These are phyloP conservation scores for Chloroceryle aenea DNA, from an alignment of 2,113 vertebrate species.

Conservation along the genomic window DNA sequence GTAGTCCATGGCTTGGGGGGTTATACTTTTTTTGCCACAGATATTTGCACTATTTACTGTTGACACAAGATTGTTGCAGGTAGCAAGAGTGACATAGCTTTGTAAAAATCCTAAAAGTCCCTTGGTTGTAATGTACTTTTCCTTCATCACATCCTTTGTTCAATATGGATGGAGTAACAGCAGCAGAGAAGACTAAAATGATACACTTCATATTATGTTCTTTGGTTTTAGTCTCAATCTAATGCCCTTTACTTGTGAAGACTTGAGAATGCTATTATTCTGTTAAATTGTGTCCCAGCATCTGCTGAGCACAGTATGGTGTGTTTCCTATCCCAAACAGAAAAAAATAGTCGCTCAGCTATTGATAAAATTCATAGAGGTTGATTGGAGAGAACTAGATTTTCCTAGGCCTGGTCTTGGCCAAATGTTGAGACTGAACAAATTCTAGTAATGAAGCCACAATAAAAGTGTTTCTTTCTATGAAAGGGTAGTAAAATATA, in stretches of 20 bases:
- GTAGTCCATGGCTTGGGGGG: background rate
- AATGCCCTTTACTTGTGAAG: background rate
- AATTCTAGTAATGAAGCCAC: background rate
- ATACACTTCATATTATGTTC: background rate
- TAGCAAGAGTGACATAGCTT: background rate
- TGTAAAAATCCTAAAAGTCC: background rate
- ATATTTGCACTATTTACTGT: background rate
- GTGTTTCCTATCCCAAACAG: background rate
- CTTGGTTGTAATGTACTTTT: background rate
- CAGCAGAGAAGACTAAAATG: background rate
- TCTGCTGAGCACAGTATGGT: background rate
- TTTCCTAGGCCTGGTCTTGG: background rate
- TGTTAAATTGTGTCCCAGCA: background rate
- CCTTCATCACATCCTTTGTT: background rate
- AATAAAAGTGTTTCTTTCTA: background rate
- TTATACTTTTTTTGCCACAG: background rate
- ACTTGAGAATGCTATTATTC: background rate
- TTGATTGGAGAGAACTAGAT: background rate
- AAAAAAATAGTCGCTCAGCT: background rate
- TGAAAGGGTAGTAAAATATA: background rate
- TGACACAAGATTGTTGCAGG: background rate
- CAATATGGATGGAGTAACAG: background rate
- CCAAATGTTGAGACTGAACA: background rate
- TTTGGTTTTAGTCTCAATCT: conserved; percentile 25
- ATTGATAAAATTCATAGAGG: background rate